A percentile compares a stretch with the other conserved stretches of the same genome.
These are phyloP conservation scores for Hololepta plana DNA, from an alignment of 2,888 invertebrate genomes.

Conservation along the genomic window DNA sequence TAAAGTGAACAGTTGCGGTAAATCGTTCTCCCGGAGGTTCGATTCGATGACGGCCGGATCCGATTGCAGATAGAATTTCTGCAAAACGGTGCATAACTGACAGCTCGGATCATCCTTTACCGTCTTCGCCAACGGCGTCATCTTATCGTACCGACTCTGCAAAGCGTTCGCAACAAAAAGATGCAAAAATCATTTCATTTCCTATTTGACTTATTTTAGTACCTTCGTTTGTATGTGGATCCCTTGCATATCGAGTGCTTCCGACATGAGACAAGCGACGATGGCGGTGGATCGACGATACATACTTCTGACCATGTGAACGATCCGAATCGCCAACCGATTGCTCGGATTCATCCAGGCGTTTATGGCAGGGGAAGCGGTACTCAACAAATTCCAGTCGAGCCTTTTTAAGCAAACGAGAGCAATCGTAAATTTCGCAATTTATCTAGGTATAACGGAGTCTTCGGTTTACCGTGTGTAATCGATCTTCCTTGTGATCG, in stretches of 20 bases:
- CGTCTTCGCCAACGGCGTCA: slow-evolving; percentile 75
- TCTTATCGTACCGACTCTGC: slow-evolving; percentile 78
- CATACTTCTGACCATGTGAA: slow-evolving; percentile 61
- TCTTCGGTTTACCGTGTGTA: slow-evolving; percentile 76
- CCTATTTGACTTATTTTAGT: slow-evolving; percentile 8
- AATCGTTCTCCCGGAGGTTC: slow-evolving; percentile 63
- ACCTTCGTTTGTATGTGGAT: slow-evolving; percentile 68
- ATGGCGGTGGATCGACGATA: slow-evolving; percentile 69
- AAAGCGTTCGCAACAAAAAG: no score
- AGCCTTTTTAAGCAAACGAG: slow-evolving; percentile 34
- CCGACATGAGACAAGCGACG: slow-evolving; percentile 89
- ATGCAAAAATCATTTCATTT: no score
- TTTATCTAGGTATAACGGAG: no score
- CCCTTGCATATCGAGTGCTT: slow-evolving; percentile 73
- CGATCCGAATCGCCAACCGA: slow-evolving; percentile 68
- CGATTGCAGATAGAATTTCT: slow-evolving; percentile 64
- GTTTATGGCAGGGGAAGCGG: slow-evolving; percentile 90
- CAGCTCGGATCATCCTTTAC: slow-evolving; percentile 91
- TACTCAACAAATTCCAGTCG: slow-evolving; percentile 92
- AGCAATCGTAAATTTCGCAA: neutral
- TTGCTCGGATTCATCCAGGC: slow-evolving; percentile 97
- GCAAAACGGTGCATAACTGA: slow-evolving; percentile 76
- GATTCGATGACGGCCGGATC: slow-evolving; percentile 63
- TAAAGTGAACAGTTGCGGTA: slow-evolving; percentile 75
- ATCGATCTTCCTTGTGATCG: slow-evolving; percentile 86